phyloP scores from a whole-genome alignment of 2,113 vertebrate genomes.

The Oreochromis niloticus region DNA sequence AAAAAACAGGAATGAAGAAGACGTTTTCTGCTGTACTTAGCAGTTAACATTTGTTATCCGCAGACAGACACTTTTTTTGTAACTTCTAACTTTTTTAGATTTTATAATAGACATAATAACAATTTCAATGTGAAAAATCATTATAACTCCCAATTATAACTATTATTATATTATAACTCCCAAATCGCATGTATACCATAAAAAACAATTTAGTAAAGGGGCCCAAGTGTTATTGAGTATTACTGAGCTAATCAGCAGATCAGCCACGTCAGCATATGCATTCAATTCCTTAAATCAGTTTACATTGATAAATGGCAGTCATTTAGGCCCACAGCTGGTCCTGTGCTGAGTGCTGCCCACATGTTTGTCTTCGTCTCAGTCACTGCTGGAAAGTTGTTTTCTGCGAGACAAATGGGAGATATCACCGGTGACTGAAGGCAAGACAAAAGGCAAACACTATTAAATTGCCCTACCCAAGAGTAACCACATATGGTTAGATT shows the following conservation, averaged over 20 bases:
- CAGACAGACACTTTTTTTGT: neutral
- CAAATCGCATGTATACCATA: neutral
- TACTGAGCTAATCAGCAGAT: slow-evolving; percentile 54
- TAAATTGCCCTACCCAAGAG: neutral
- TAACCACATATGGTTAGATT: neutral
- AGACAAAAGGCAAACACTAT: neutral
- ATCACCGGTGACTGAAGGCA: neutral
- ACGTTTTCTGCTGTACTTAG: neutral
- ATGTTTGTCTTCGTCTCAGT: slow-evolving; percentile 19
- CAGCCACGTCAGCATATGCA: slow-evolving; percentile 55
- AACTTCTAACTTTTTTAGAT: neutral
- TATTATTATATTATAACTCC: neutral
- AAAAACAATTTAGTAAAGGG: neutral
- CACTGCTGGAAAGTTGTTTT: slow-evolving; percentile 11
- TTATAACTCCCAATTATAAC: neutral
- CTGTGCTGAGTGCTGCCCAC: slow-evolving; percentile 24
- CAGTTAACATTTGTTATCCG: neutral
- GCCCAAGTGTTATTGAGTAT: neutral
- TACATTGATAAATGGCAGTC: slow-evolving; percentile 63
- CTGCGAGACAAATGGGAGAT: neutral
- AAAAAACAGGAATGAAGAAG: neutral
- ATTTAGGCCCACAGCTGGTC: slow-evolving; percentile 64
- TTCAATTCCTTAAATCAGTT: slow-evolving; percentile 56
- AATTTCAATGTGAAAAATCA: neutral
- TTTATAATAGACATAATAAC: neutral